These are phyloP conservation scores for Oreochromis spilurus DNA, from an alignment of 2,113 vertebrate genomes.

Conservation along the genomic window DNA sequence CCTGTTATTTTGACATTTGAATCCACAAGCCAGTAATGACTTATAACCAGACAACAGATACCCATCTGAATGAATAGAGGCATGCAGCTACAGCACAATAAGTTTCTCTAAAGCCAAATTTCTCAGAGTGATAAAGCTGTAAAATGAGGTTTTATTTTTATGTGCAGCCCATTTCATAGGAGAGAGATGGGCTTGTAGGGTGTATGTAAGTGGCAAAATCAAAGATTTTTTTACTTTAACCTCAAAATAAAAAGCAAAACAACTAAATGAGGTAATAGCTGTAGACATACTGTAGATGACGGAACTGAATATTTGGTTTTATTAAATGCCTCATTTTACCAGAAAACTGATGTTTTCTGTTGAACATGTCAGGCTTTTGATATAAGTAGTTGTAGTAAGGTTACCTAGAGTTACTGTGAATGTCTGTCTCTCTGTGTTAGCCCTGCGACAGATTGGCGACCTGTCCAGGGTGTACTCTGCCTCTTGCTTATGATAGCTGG, in stretches of 20 bases:
- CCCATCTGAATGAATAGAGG: background rate
- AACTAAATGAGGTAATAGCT: background rate
- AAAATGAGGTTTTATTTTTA: background rate
- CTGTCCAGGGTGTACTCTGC: background rate
- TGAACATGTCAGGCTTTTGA: background rate
- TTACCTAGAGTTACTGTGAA: background rate
- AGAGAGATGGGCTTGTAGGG: background rate
- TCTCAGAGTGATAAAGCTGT: background rate
- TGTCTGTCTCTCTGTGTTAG: background rate
- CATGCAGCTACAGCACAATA: background rate
- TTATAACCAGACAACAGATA: background rate
- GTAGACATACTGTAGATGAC: background rate
- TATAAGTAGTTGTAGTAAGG: background rate
- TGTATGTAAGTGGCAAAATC: background rate
- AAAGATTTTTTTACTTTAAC: background rate
- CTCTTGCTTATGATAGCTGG: background rate
- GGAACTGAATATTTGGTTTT: background rate
- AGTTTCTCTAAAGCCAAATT: background rate
- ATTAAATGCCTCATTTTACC: background rate
- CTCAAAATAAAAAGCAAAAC: background rate
- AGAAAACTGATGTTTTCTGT: background rate
- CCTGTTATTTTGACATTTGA: background rate
- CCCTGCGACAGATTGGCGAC: background rate
- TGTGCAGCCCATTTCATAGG: background rate
- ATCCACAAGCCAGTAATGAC: background rate